Conservation (phyloP, 2,113 vertebrate species). For the Xenus cinereus region DNA sequence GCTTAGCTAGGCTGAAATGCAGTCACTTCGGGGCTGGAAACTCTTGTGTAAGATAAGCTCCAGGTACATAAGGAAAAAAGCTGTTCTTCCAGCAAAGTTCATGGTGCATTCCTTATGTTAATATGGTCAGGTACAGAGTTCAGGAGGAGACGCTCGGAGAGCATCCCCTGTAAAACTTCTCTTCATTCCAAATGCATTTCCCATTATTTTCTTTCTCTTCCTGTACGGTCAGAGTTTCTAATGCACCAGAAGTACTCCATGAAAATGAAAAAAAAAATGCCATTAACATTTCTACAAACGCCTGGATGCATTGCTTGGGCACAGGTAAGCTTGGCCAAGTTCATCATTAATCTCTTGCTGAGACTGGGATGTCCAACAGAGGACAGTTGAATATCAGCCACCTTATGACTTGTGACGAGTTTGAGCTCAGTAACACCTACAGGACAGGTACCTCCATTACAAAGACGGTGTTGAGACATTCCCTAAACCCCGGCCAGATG, state of each 20-base stretch:
- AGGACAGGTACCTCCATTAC: not conserved
- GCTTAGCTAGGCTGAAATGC: not conserved
- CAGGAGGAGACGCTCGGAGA: not conserved
- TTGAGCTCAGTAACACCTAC: not conserved
- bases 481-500: not conserved
- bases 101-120: not conserved
- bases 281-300: not conserved
- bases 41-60: not conserved
- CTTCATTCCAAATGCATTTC: not conserved
- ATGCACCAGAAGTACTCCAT: not conserved
- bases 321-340: not conserved
- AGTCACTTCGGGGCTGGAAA: not conserved
- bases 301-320: not conserved
- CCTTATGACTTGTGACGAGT: not conserved
- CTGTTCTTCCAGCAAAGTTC: not conserved
- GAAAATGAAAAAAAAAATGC: not conserved
- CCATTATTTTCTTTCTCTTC: not conserved
- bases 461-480: not conserved
- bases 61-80: not conserved
- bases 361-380: not conserved
- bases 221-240: not conserved
- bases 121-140: not conserved
- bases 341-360: not conserved
- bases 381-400: not conserved
- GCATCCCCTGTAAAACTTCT: not conserved